Evolutionary conservation across 2,113 vertebrate species (phyloP), one percentile per base, ranked within the genome.

Genomic region (Prolemur simus): DNA sequence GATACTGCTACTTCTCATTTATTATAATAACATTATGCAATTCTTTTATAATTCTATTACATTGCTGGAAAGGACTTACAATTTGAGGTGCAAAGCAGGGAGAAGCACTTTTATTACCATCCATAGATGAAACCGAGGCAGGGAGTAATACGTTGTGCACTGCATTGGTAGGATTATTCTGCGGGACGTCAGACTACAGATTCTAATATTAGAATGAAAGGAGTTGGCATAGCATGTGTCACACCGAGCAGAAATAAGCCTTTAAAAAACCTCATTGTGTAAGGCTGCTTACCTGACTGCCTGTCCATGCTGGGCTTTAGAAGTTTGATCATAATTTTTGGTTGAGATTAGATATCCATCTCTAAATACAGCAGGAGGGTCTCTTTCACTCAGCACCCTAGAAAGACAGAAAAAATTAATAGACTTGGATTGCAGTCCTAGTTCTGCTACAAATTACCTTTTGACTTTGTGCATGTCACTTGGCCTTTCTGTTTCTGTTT

Each of bases 1-100:
- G 90, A 58, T 58, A 56, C 34, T 49, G n/a, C 10, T 64, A 68
- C 71, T 96, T 82, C 32, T 96, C 60, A 54, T 49, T 86, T 94
- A 45, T 68, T 83, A 45, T 64, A 92, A 82, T 81, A 92, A 69
- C 25, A 54, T 83, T 56, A 69, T 60, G 15, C 6, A 29, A 17
- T 78, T 74, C 47, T 91, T 66, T 60, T 29, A 4, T 3, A 66
- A 8, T 80, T 64, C 34, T 64, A 29, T 74, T 78, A 58, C 27
- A 42, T 63, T 25, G 6, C 39, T 86, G 14, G 34, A 29, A 68
- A 58, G 34, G 64, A 34, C 64, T 89, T 42, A 13, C 4, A 85
- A 11, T 91, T 84, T n/a, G 42, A 84, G 34, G n/a, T 45, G 10
- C 17, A 56, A 82, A 68, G 21, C 8, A 64, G 54, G 13, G 52